These are phyloP conservation scores for Rhea pennata DNA, from an alignment of 2,113 vertebrate genomes.

Conservation along the genomic window DNA sequence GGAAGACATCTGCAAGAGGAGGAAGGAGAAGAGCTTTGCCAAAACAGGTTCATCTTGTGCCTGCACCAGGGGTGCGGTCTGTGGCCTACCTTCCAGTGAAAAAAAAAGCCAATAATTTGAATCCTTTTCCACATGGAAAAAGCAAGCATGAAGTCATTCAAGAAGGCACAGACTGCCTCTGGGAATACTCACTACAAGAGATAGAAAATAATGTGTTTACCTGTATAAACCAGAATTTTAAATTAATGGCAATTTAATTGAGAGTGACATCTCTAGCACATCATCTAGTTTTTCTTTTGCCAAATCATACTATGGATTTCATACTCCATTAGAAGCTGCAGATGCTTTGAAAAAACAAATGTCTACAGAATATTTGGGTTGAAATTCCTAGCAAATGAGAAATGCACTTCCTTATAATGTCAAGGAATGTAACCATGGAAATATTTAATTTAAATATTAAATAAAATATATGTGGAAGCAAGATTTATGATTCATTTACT, in stretches of 20 bases:
- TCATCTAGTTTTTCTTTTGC: background rate
- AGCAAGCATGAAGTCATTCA: background rate
- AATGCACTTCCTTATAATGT: background rate
- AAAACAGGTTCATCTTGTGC: background rate
- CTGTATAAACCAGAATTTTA: rapidly evolving
- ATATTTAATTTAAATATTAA: background rate
- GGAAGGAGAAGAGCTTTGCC: background rate
- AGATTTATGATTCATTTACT: background rate
- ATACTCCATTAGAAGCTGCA: background rate
- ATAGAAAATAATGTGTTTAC: background rate
- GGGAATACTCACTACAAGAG: background rate
- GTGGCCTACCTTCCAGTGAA: background rate
- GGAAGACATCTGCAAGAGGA: background rate
- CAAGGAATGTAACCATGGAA: background rate
- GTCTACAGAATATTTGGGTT: background rate
- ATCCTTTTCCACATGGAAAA: background rate
- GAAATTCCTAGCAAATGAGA: background rate
- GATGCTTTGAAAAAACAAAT: background rate
- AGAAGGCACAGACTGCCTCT: background rate
- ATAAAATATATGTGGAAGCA: background rate
- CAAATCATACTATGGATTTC: background rate
- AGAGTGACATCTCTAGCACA: background rate
- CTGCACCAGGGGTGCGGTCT: background rate
- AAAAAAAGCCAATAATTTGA: background rate
- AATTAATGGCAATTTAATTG: background rate